Evolutionary conservation across 1,140 invertebrate genomes (phyloP), one percentile per base, ranked within the genome.

Genomic region (Drosophila ananassae): DNA sequence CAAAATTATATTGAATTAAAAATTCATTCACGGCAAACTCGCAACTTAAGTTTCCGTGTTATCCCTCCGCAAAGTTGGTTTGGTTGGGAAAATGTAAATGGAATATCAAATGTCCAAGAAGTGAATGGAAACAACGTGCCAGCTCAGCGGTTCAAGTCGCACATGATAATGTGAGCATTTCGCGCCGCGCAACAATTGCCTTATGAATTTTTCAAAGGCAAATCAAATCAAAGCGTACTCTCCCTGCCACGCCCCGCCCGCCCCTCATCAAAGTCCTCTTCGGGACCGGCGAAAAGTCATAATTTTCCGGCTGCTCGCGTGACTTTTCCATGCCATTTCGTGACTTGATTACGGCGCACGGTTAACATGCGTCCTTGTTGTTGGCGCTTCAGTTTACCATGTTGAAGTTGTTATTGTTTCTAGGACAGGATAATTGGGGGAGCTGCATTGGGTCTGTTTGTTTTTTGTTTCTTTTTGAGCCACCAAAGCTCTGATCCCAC

Each of bases 231-330:
- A 72, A 75, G 28, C 52, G 62, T 44, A 66, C 59, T 32, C 63
- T 24, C 39, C 8, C n/a, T 53, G 61, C 64, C 57, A 75, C 74
- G 55, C 63, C 67, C 57, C 59, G 41, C 13, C 41, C 74, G 61
- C 63, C 62, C 57, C 59, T 47, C 50, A 17, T 54, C 53, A 32
- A 64, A 17, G 63, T 62, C 57, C 73, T 60, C 32, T 9, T 37
- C 47, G 51, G 25, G 17, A n/a, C 50, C 37, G 21, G 55, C 25
- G 24, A 55, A 51, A 72, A 87, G 68, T 82, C 81, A 85, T 85
- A 85, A 87, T 87, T 89, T 89, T 87, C 74, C 63, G 78, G 64
- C 75, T 72, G 74, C 75, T 79, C 71, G 82, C 83, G 82, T 85
- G 82, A 85, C 82, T 85, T 82, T 81, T 64, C 51, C 69, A 63